Base-by-base conservation (phyloP, 92 coral and sea anemone species). In the Epizoanthus illoricatus region DNA sequence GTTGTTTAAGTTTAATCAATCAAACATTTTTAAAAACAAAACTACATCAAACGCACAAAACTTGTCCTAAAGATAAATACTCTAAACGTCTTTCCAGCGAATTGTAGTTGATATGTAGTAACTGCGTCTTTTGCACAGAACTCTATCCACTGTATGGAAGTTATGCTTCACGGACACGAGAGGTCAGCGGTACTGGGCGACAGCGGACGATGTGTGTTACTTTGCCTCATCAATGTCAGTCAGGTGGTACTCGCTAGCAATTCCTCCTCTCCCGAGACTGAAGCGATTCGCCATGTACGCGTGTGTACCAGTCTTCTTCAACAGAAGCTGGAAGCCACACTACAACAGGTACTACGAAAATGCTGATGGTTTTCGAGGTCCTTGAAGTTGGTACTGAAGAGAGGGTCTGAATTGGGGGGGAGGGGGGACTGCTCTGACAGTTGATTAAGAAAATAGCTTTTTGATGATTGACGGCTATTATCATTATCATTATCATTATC, bases 301-400 rank as follows among this genome's bases (percentile, higher is more conserved):
- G 40, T 80, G 90, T 80, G 89, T 92, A 6, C 97, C 99, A 7
- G 92, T 97, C 20, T 97, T 97, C 60, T 97, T 84, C 61, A 84
- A 86, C 90, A 97, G 89, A 84, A 86, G 86, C 68, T 97, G 99
- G 99, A 93, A 84, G 55, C 93, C 98, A 21, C 97, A 95, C 70
- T 15, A 47, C 18, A 89, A 90, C 59, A 95, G 98, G 98, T 95
- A 80, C 40, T 33, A 23, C 58, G 3, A 12, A 12, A 12, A 12
- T 4, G 36, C 2, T 24, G 19, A 16, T n/a, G 24, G 18, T 9
- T 21, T 11, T 33, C 5, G 7, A 19, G 39, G 11, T 43, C 45
- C 33, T 16, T 70, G 9, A 4, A 70, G 43, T 13, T 11, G 16
- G 2, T 28, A 2, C 36, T 28, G 36, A 28, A 28, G 36, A 28